These are phyloP conservation scores for Falco novaeseelandiae DNA, from an alignment of 2,797 vertebrate genomes.

Conservation along the genomic window DNA sequence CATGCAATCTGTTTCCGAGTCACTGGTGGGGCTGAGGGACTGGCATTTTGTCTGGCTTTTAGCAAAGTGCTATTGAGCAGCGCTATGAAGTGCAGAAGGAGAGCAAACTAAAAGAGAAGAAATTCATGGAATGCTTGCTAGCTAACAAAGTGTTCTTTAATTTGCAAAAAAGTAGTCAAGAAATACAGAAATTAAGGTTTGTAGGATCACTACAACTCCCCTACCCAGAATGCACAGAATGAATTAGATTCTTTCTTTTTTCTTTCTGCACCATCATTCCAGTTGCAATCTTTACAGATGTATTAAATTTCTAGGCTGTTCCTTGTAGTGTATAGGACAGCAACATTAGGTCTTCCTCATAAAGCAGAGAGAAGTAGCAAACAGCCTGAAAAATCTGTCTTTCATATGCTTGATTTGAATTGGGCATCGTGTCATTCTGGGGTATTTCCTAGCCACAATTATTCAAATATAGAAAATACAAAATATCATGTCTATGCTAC, in stretches of 20 bases:
- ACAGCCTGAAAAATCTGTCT: not conserved
- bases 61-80: not conserved
- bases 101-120: not conserved
- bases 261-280: not conserved
- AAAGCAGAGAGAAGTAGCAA: not conserved
- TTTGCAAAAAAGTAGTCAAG: not conserved
- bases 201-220: not conserved
- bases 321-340: not conserved
- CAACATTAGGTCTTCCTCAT: not conserved
- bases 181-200: not conserved
- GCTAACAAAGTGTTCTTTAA: not conserved
- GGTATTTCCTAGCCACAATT: not conserved
- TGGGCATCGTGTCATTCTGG: not conserved
- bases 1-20: not conserved
- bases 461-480: not conserved
- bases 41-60: not conserved
- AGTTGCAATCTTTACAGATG: not conserved
- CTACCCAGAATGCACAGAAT: not conserved
- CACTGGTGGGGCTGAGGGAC: not conserved
- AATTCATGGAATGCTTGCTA: not conserved
- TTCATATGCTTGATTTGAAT: not conserved
- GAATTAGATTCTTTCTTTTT: not conserved
- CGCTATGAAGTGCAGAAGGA: not conserved
- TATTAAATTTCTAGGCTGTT: not conserved
- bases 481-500: not conserved